Evolutionary conservation across 1,140 invertebrate species (phyloP), one percentile per base, ranked within the genome.

Genomic region (Tyrophagus putrescentiae): DNA sequence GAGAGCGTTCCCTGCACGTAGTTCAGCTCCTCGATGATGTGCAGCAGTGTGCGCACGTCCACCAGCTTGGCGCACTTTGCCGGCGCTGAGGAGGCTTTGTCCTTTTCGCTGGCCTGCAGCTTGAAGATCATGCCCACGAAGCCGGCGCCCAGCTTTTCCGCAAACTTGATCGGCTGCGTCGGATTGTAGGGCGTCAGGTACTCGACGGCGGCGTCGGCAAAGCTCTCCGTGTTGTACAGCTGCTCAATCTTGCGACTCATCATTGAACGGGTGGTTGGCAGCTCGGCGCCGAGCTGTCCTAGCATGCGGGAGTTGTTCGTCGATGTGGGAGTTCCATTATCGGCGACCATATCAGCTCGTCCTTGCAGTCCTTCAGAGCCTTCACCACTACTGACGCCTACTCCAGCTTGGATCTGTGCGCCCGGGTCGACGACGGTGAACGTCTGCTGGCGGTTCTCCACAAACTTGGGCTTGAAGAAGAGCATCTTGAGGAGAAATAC

Each of bases 401-500:
- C 31, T 48, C 7, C 23, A 48, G 18, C 45, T 48, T 48, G 23
- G 45, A 48, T 29, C 21, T 39, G 36, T 13, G 36, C 21, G 21
- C 21, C 21, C n/a, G n/a, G n/a, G 21, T 39, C 21, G 36, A 21
- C 18, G 31, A 48, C 21, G 7, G 45, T 7, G 18, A 48, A 25
- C 18, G 45, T 48, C 7, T 48, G 9, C 7, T 7, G 21, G 21
- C 25, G 52, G 25, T 54, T 27, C 52, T 27, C 3, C 18, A 54
- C 28, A 23, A 27, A 54, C n/a, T 32, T 54, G 32, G 4, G 52
- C 27, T 27, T 36, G 13, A 54, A 54, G 25, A 54, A 54, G 9
- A 54, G 27, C 27, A 34, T 34, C 27, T 54, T 54, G 7, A 54
- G 25, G n/a, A 54, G 28, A 54, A 54, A 54, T 13, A 54, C 21